These are phyloP conservation scores for Platycheirus albimanus DNA, from an alignment of 2,888 invertebrate genomes.

Conservation along the genomic window DNA sequence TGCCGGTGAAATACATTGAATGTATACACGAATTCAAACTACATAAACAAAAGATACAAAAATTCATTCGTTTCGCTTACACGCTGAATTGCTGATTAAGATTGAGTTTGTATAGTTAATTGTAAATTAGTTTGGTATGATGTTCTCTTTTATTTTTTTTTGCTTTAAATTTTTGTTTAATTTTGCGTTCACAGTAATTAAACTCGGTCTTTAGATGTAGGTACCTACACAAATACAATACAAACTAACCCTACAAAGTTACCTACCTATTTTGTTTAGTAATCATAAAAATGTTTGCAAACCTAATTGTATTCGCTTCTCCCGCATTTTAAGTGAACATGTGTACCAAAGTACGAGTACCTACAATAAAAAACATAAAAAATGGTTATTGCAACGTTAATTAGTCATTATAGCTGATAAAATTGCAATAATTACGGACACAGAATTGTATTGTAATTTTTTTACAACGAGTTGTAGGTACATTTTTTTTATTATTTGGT, in stretches of 20 bases:
- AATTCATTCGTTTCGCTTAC: conserved; percentile 5
- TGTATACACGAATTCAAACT: conserved; percentile 1
- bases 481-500: too few species aligned
- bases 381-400: conserved; percentile 39
- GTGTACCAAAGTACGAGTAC: too few species aligned
- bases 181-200: conserved; percentile 25
- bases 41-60: conserved; percentile 1
- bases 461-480: neutral
- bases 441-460: conserved; percentile 23
- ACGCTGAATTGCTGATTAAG: conserved; percentile 5
- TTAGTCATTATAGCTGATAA: conserved; percentile 39
- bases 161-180: neutral
- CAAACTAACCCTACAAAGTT: neutral
- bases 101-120: conserved; percentile 16
- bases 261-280: conserved; percentile 14
- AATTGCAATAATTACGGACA: conserved; percentile 19
- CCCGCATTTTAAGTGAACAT: conserved; percentile 22
- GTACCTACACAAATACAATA: too few species aligned
- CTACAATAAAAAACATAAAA: too few species aligned
- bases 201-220: conserved; percentile 5
- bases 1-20: conserved; percentile 22
- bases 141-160: conserved; percentile 18
- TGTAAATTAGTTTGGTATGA: neutral
- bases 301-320: neutral
- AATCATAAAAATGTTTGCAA: conserved; percentile 14